phyloP scores from a whole-genome alignment of 2,797 vertebrate genomes.

The Masticophis lateralis region DNA sequence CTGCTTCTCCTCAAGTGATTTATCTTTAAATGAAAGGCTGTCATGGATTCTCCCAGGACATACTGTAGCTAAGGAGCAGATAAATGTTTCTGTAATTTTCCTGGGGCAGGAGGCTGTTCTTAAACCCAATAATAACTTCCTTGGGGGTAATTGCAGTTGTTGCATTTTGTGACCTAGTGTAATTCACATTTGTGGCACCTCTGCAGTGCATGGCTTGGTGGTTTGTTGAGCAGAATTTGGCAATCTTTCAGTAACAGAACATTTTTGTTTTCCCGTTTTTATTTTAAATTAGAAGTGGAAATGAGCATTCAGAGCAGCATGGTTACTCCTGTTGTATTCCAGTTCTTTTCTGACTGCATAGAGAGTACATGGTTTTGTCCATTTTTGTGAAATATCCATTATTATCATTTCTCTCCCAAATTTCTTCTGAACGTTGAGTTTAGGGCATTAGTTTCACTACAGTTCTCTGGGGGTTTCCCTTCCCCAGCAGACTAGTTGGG shows the following conservation, averaged over 20 bases:
- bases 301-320: background rate
- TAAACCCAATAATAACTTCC: background rate
- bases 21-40: background rate
- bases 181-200: background rate
- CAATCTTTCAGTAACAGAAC: background rate
- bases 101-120: background rate
- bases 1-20: background rate
- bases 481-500: background rate
- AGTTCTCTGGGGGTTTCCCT: background rate
- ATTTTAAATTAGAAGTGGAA: background rate
- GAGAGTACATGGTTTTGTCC: background rate
- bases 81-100: background rate
- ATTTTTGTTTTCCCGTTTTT: background rate
- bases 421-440: background rate
- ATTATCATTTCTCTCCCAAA: background rate
- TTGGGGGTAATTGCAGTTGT: background rate
- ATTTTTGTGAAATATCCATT: background rate
- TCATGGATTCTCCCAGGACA: background rate
- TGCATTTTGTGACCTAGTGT: background rate
- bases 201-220: background rate
- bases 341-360: background rate
- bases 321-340: background rate
- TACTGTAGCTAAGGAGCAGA: background rate
- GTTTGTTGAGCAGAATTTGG: background rate
- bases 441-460: background rate